These are phyloP conservation scores for Hestina assimilis DNA, from an alignment of 1,140 invertebrate species.

Conservation along the genomic window DNA sequence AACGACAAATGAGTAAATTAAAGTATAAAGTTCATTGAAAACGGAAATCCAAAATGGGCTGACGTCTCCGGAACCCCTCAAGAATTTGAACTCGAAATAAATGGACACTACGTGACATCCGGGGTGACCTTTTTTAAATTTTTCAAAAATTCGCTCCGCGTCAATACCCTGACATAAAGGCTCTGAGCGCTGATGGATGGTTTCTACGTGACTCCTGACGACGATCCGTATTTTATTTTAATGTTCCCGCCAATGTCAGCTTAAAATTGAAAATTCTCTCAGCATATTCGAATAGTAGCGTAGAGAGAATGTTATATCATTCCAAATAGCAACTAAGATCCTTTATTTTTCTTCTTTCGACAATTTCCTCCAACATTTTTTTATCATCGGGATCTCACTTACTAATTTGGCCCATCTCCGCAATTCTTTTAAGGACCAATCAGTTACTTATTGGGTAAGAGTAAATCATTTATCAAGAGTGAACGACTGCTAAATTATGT, in stretches of 20 bases:
- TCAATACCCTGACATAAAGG: conserved; percentile 55
- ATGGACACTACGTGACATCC: conserved; percentile 65
- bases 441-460: no score
- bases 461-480: no score
- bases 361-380: no score
- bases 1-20: conserved; percentile 5
- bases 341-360: no score
- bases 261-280: conserved; percentile 75
- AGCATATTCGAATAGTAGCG: conserved; percentile 43
- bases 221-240: conserved; percentile 69
- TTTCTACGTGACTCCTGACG: conserved; percentile 65
- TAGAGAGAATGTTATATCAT: conserved; percentile 3
- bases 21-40: conserved; percentile 18
- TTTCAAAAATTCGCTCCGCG: conserved; percentile 72
- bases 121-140: conserved; percentile 71
- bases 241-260: conserved; percentile 45
- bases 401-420: no score
- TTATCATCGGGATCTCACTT: no score
- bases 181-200: conserved; percentile 65
- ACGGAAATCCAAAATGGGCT: conserved; percentile 15
- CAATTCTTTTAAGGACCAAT: no score
- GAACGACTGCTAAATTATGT: no score
- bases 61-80: conserved; percentile 16
- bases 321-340: not conserved
- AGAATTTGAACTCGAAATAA: conserved; percentile 51